These are phyloP conservation scores for Oedothorax gibbosus DNA, from an alignment of 1,140 invertebrate genomes.

Conservation along the genomic window DNA sequence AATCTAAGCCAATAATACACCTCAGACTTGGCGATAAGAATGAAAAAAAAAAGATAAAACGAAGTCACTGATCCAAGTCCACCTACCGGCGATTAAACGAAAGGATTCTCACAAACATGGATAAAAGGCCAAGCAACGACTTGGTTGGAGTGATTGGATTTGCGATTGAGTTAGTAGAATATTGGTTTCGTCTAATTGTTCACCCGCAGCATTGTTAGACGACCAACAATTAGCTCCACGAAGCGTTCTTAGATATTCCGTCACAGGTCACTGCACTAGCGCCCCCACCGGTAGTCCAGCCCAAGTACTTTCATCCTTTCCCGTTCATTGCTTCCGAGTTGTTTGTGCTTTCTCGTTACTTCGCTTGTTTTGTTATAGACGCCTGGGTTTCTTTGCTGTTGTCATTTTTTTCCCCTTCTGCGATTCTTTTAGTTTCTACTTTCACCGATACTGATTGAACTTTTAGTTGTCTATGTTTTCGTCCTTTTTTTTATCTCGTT, in stretches of 20 bases:
- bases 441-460: slow-evolving; percentile 41
- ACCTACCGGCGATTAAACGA: slow-evolving; percentile 26
- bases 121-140: slow-evolving; percentile 17
- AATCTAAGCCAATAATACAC: not conserved
- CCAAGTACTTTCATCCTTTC: slow-evolving; percentile 16
- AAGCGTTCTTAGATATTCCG: slow-evolving; percentile 32
- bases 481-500: not conserved
- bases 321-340: slow-evolving; percentile 12
- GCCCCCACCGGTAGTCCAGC: not conserved
- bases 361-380: slow-evolving; percentile 43
- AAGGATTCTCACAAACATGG: not conserved
- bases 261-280: slow-evolving; percentile 9
- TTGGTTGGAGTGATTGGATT: slow-evolving; percentile 36
- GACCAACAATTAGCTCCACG: slow-evolving; percentile 46
- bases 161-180: slow-evolving; percentile 31
- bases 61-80: slow-evolving; percentile 8
- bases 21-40: not conserved
- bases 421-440: not conserved
- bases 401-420: not conserved
- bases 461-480: slow-evolving; percentile 27
- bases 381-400: slow-evolving; percentile 3
- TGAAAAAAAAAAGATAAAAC: not conserved
- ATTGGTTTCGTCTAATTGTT: slow-evolving; percentile 53
- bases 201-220: slow-evolving; percentile 20
- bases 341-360: slow-evolving; percentile 21